A percentile compares a stretch with the other conserved stretches of the same genome.
These are phyloP conservation scores for Nothocercus nigrocapillus DNA, from an alignment of 2,113 vertebrate species.

Conservation along the genomic window DNA sequence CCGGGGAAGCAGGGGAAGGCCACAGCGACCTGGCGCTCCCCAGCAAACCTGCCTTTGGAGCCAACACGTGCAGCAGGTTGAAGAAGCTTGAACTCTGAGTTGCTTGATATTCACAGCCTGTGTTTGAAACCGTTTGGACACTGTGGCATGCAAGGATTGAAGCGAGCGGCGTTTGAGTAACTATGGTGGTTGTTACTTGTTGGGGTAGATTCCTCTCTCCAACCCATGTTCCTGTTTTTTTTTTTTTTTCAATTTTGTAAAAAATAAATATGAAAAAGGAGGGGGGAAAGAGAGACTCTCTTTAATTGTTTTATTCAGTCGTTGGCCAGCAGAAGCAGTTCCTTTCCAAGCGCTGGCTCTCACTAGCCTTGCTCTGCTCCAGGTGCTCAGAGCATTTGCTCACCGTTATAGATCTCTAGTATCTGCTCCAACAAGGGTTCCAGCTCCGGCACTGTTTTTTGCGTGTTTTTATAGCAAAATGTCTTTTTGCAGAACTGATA, in stretches of 20 bases:
- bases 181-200: background rate
- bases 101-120: background rate
- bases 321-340: background rate
- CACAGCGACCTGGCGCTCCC: constrained; percentile 59
- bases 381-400: background rate
- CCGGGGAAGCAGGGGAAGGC: constrained; percentile 54
- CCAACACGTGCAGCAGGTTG: background rate
- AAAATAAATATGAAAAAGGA: background rate
- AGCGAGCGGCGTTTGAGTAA: background rate
- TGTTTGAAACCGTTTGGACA: background rate
- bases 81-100: background rate
- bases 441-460: background rate
- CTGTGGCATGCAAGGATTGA: fast-evolving
- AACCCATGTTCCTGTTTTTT: background rate
- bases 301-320: background rate
- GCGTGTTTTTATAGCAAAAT: background rate
- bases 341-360: background rate
- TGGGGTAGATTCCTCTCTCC: background rate
- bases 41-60: background rate
- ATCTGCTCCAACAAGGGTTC: background rate
- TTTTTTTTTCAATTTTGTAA: background rate
- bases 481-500: background rate
- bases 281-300: fast-evolving
- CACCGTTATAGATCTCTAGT: background rate
- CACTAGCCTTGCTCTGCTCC: no score